A percentile compares a stretch with the other conserved stretches of the same genome.
Evolutionary conservation across 2,113 vertebrate genomes (phyloP).

Genomic region (Macroglossus sobrinus): DNA sequence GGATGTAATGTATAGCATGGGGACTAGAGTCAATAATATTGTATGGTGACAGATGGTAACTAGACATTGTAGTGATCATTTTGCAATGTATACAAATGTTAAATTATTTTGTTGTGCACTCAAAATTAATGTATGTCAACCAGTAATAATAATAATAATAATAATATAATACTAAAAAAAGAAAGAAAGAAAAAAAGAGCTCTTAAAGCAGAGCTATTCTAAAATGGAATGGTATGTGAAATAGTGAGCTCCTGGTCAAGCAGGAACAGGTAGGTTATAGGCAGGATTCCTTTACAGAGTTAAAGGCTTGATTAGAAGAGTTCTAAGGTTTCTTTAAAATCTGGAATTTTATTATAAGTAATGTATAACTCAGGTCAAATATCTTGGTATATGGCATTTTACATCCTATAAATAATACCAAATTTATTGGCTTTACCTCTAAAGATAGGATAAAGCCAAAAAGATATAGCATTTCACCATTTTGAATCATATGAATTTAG

Average conservation of each 20-base stretch:
- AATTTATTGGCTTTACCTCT: not conserved
- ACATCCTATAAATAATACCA: not conserved
- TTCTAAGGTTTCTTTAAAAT: not conserved
- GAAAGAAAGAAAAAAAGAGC: not conserved
- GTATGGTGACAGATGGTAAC: not conserved
- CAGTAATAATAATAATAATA: not conserved
- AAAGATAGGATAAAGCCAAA: not conserved
- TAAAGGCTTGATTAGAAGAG: not conserved
- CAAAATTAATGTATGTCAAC: not conserved
- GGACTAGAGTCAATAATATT: not conserved
- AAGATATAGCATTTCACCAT: not conserved
- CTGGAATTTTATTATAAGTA: not conserved
- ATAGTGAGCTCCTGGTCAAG: not conserved
- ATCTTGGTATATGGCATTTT: not conserved
- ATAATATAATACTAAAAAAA: not conserved
- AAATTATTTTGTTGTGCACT: not conserved
- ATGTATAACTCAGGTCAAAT: not conserved
- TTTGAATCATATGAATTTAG: not conserved
- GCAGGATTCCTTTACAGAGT: not conserved
- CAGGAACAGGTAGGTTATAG: not conserved
- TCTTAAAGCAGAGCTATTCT: not conserved
- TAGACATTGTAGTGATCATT: not conserved
- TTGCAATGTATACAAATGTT: not conserved
- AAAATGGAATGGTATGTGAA: not conserved
- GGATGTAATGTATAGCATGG: not conserved